A percentile compares a stretch with the other conserved stretches of the same genome.
phyloP scores from a whole-genome alignment of 2,113 vertebrate genomes.

The Ellobius talpinus region DNA sequence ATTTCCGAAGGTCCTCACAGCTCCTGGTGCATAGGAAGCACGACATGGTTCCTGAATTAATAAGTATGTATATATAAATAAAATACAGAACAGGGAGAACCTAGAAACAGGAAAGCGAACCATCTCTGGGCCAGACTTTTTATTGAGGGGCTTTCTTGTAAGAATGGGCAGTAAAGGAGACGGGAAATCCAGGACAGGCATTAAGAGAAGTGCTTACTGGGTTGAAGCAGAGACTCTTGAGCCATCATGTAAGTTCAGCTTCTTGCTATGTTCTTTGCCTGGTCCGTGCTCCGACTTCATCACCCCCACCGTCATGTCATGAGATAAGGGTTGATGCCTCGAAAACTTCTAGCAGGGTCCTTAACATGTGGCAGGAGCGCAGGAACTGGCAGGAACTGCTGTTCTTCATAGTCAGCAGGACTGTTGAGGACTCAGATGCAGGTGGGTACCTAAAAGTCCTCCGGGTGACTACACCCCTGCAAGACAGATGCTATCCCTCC shows the following conservation, averaged over 20 bases:
- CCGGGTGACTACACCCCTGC: background rate
- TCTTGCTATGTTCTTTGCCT: constrained; percentile 4
- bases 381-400: background rate
- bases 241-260: too few species aligned
- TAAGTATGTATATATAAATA: constrained; percentile 26
- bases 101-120: background rate
- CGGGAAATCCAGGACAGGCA: background rate
- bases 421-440: background rate
- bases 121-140: background rate
- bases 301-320: background rate
- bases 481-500: background rate
- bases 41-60: background rate
- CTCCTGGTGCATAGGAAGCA: background rate
- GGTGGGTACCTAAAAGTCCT: background rate
- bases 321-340: background rate
- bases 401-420: background rate
- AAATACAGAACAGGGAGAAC: background rate
- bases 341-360: background rate
- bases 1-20: background rate
- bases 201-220: background rate
- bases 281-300: background rate
- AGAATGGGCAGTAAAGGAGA: background rate
- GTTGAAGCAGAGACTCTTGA: background rate
- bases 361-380: background rate
- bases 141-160: background rate